A percentile compares a stretch with the other conserved stretches of the same genome.
Conservation (phyloP, 2,888 invertebrate genomes). For the Chironomus tentans region DNA sequence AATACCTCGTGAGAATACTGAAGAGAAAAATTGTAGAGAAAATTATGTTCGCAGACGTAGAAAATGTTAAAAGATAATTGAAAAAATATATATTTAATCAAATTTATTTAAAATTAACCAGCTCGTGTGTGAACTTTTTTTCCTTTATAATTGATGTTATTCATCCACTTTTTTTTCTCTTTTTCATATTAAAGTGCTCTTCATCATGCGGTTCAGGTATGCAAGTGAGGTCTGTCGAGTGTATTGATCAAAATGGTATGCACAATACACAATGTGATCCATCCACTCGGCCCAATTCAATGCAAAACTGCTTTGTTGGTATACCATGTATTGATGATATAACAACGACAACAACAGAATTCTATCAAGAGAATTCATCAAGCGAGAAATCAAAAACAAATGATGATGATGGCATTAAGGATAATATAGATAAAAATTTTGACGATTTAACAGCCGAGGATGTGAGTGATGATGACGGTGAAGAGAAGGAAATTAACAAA, state of each 20-base stretch:
- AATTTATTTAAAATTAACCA: not conserved
- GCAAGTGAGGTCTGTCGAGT: conserved; percentile 73
- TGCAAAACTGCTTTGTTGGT: conserved; percentile 64
- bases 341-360: not conserved
- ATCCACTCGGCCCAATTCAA: conserved; percentile 55
- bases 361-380: not conserved
- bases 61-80: too few relatives aligned
- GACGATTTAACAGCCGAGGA: conserved; percentile 10
- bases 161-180: conserved; percentile 16
- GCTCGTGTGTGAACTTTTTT: not conserved
- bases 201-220: conserved; percentile 83
- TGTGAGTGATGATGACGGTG: not conserved
- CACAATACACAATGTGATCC: conserved; percentile 56
- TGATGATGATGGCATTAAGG: not conserved
- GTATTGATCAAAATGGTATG: conserved; percentile 53
- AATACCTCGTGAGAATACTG: too few relatives aligned
- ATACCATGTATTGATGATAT: conserved; percentile 52
- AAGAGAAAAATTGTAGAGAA: too few relatives aligned
- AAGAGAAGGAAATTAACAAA: not conserved
- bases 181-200: conserved; percentile 60
- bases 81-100: too few relatives aligned
- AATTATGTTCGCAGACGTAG: too few relatives aligned
- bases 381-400: conserved; percentile 5
- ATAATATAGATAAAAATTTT: not conserved
- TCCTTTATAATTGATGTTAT: not conserved